Conservation (phyloP, 1,140 invertebrate species). For the Hypothenemus hampei region DNA sequence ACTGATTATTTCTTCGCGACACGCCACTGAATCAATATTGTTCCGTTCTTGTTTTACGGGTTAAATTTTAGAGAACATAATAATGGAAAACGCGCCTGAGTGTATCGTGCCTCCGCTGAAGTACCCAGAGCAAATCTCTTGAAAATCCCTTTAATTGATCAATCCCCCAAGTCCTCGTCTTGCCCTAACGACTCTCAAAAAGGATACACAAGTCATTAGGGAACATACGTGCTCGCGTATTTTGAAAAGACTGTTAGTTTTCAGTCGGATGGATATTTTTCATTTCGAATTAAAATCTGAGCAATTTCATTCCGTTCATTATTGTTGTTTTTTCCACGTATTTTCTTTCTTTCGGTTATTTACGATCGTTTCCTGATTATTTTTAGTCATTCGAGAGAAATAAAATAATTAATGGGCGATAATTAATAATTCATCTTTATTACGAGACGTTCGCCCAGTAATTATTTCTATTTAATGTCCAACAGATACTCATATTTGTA, state of each 20-base stretch:
- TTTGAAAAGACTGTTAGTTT: slow-evolving; percentile 26
- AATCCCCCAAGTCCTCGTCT: slow-evolving; percentile 32
- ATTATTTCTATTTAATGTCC: background rate
- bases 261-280: slow-evolving; percentile 21
- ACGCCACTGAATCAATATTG: slow-evolving; percentile 9
- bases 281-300: too few species aligned
- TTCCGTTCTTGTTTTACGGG: slow-evolving; percentile 18
- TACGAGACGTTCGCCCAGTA: background rate
- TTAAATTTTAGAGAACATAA: slow-evolving; percentile 20
- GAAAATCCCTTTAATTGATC: slow-evolving; percentile 37
- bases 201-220: slow-evolving; percentile 34
- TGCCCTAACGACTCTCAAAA: slow-evolving; percentile 39
- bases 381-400: too few species aligned
- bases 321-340: too few species aligned
- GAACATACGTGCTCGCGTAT: slow-evolving; percentile 19
- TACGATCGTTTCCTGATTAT: too few species aligned
- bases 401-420: too few species aligned
- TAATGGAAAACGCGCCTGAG: slow-evolving; percentile 29
- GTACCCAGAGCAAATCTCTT: slow-evolving; percentile 27
- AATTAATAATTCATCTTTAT: too few species aligned
- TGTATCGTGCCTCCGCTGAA: slow-evolving; percentile 24
- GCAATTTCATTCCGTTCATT: too few species aligned
- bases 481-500: slow-evolving; percentile 40
- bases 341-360: too few species aligned
- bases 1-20: too few species aligned